phyloP scores from a whole-genome alignment of 2,888 invertebrate species.

The Bellardia bayeri region DNA sequence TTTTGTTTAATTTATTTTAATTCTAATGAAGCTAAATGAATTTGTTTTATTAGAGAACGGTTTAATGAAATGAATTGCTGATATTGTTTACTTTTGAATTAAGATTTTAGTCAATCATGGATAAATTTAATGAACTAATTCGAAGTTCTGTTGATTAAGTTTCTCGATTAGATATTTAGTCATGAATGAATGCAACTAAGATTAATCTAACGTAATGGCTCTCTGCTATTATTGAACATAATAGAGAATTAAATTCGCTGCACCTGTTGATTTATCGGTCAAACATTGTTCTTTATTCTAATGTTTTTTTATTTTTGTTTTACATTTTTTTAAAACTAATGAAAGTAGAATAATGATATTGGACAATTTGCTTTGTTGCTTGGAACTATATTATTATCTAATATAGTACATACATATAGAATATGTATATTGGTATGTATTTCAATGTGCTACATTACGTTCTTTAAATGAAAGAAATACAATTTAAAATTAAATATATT shows the following conservation, averaged over 20 bases:
- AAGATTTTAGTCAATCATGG: too few relatives aligned
- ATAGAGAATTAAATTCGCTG: constrained; percentile 34
- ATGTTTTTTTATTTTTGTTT: background rate
- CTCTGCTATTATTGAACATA: constrained; percentile 24
- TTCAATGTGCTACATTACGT: too few relatives aligned
- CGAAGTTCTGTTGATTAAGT: background rate
- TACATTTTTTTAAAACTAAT: background rate
- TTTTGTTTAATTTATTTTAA: too few relatives aligned
- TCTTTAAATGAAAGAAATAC: too few relatives aligned
- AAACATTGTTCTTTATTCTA: constrained; percentile 18
- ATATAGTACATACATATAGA: too few relatives aligned
- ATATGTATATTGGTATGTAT: too few relatives aligned
- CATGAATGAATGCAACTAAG: constrained; percentile 28
- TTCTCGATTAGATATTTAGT: constrained; percentile 21
- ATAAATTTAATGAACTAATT: too few relatives aligned
- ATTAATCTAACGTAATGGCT: constrained; percentile 22
- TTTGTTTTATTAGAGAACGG: too few relatives aligned
- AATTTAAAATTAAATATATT: too few relatives aligned
- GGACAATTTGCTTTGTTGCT: background rate
- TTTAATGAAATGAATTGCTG: too few relatives aligned
- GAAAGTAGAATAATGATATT: constrained; percentile 8
- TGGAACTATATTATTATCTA: background rate
- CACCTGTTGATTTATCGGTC: constrained; percentile 58
- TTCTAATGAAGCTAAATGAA: too few relatives aligned
- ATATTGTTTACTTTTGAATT: too few relatives aligned